Evolutionary conservation across 2,797 vertebrate genomes (phyloP).

Genomic region (Anguilla anguilla): DNA sequence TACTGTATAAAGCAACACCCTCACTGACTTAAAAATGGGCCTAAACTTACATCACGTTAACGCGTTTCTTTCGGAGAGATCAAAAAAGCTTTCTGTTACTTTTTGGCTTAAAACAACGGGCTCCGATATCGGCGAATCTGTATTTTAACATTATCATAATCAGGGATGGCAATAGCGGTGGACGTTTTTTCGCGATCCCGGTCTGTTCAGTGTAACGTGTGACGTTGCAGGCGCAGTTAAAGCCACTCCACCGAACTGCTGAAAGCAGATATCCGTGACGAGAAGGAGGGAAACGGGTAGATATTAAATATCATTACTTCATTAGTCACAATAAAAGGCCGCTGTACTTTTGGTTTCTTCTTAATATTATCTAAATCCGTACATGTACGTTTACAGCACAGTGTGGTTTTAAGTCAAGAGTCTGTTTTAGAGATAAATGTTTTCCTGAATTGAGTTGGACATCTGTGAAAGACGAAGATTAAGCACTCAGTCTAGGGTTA

Average conservation of each 20-base stretch:
- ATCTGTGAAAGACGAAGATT: conserved; percentile 36
- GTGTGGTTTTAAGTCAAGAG: not conserved
- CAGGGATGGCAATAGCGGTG: conserved; percentile 24
- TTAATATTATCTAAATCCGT: conserved; percentile 33
- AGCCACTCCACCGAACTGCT: conserved; percentile 14
- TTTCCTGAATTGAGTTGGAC: not conserved
- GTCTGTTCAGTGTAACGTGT: conserved; percentile 27
- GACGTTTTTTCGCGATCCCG: not conserved
- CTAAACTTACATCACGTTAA: too few relatives aligned
- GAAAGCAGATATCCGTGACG: conserved; percentile 41
- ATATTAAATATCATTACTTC: conserved; percentile 38
- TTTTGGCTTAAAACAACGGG: not conserved
- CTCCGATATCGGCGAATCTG: conserved; percentile 27
- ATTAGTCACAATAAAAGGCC: conserved; percentile 39
- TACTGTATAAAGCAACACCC: too few relatives aligned
- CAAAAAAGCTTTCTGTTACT: not conserved
- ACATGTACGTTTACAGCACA: conserved; percentile 35
- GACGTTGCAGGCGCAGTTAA: conserved; percentile 26
- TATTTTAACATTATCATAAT: conserved; percentile 24
- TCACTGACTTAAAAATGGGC: too few relatives aligned
- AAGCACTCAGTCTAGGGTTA: conserved; percentile 33
- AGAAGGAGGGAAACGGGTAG: conserved; percentile 32
- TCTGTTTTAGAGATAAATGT: not conserved
- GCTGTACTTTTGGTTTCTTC: conserved; percentile 34
- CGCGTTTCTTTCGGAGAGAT: too few relatives aligned